A percentile compares a stretch with the other conserved stretches of the same genome.
Conservation (phyloP, 2,888 invertebrate species). For the Thera obeliscata region DNA sequence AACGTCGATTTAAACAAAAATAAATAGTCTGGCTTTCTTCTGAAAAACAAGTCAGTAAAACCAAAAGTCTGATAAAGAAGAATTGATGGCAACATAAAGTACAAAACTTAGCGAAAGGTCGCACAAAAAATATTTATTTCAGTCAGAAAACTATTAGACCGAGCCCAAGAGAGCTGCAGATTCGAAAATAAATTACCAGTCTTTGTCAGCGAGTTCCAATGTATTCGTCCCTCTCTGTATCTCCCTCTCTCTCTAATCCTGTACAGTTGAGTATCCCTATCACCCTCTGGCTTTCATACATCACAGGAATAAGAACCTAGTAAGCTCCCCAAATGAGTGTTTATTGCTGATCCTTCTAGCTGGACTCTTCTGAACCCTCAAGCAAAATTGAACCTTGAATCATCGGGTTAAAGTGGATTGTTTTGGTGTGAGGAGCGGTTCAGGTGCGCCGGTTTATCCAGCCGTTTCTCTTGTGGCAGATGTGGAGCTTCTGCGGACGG, state of each 20-base stretch:
- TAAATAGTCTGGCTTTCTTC: slow-evolving; percentile 12
- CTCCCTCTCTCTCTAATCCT: slow-evolving; percentile 59
- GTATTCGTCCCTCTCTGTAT: slow-evolving; percentile 51
- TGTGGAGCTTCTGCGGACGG: slow-evolving; percentile 55
- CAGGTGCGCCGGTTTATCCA: slow-evolving; percentile 74
- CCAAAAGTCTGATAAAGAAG: slow-evolving; percentile 30
- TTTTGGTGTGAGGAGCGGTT: slow-evolving; percentile 47
- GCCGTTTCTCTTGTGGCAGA: slow-evolving; percentile 66
- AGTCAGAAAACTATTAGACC: slow-evolving; percentile 57
- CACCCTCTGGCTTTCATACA: slow-evolving; percentile 69
- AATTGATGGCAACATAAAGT: slow-evolving; percentile 32
- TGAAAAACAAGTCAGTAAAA: slow-evolving; percentile 31
- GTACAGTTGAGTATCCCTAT: slow-evolving; percentile 57
- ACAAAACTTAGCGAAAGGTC: slow-evolving; percentile 40
- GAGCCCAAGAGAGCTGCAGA: slow-evolving; percentile 47
- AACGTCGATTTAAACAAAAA: slow-evolving; percentile 22
- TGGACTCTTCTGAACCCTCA: slow-evolving; percentile 55
- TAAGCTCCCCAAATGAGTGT: slow-evolving; percentile 78
- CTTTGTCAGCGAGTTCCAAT: slow-evolving; percentile 48
- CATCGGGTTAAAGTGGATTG: slow-evolving; percentile 50
- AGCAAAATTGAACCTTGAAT: slow-evolving; percentile 58
- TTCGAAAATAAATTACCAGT: slow-evolving; percentile 54
- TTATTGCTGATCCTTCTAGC: slow-evolving; percentile 74
- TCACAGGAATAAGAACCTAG: slow-evolving; percentile 69
- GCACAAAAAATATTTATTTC: slow-evolving; percentile 49